Base-by-base conservation (phyloP, 2,797 vertebrate species). In the Poecilia velifera region DNA sequence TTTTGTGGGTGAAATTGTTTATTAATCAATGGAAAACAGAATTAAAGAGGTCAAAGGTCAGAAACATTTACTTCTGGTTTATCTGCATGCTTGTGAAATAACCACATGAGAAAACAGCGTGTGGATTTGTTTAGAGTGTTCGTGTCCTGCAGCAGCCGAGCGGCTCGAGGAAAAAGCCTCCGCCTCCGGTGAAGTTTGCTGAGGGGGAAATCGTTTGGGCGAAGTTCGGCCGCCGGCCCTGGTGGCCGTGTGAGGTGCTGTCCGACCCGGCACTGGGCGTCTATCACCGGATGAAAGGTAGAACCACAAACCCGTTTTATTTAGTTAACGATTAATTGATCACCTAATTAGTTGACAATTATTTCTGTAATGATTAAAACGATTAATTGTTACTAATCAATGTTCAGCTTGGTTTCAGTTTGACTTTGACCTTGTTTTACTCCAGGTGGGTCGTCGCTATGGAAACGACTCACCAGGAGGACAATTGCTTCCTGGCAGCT, bases 141-240 rank as follows among this genome's bases (percentile, higher is more conserved):
- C 16, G 46, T 82, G 20, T 75, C n/a, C n/a, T 77, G 25, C 57
- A 28, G 83, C 91, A 96, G 93, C 92, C 90, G 53, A 94, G 76
- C 88, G 91, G 84, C 71, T 79, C 82, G 46, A 96, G 92, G 94
- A 93, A 91, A 84, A 98, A 96, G 94, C 91, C 96, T 84, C 80
- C 96, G 88, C 91, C 96, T 2, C 95, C 96, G 71, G 92, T 98
- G 88, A 98, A 97, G 94, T 98, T 97, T 94, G 94, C 97, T 84
- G 96, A 97, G 93, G 97, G 97, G 72, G 97, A 98, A 94, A 91
- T 99, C 82, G 97, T 99, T 87, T 99, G 98, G 98, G 98, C 98
- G 89, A 99, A 99, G 95, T 97, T 98, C 91, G 97, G 95, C 95
- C 96, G 97, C 87, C 97, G 98, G 88, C 98, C 98, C 0, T 99